These are phyloP conservation scores for Metopia argyrocephala DNA, from an alignment of 2,888 invertebrate species.

Conservation along the genomic window DNA sequence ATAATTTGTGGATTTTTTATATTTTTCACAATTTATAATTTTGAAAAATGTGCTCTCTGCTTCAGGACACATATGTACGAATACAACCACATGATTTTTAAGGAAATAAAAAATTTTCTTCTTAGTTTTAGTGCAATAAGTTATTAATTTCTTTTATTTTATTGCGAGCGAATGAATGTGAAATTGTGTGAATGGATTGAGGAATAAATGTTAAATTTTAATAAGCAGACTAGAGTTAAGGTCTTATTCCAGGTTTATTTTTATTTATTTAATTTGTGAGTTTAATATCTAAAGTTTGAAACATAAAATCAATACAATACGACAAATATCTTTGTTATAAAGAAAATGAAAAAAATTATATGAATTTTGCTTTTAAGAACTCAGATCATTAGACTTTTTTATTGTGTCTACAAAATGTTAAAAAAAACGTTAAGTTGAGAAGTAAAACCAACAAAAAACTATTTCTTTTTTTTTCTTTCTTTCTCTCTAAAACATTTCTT, in stretches of 20 bases:
- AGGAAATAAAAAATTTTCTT: too few relatives aligned
- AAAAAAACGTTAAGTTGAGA: constrained; percentile 43
- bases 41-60: too few relatives aligned
- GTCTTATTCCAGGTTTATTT: too few relatives aligned
- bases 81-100: too few relatives aligned
- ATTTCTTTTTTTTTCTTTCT: constrained; percentile 42
- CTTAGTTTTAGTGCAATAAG: too few relatives aligned
- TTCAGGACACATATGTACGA: too few relatives aligned
- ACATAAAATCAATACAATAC: not conserved
- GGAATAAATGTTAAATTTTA: constrained; percentile 2
- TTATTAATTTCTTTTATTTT: too few relatives aligned
- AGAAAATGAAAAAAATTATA: constrained; percentile 25
- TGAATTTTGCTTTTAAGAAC: constrained; percentile 78
- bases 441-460: constrained; percentile 46
- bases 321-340: not conserved
- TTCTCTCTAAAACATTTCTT: constrained; percentile 49
- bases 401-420: constrained; percentile 53
- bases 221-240: too few relatives aligned
- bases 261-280: too few relatives aligned
- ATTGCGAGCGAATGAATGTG: constrained; percentile 35
- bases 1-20: too few relatives aligned
- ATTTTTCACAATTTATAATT: too few relatives aligned
- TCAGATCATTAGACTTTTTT: constrained; percentile 53
- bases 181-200: constrained; percentile 37
- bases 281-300: not conserved